Percentiles rank a stretch among this genome's conserved stretches.
These are phyloP conservation scores for Oncorhynchus kisutch DNA, from an alignment of 2,113 vertebrate genomes.

Conservation along the genomic window DNA sequence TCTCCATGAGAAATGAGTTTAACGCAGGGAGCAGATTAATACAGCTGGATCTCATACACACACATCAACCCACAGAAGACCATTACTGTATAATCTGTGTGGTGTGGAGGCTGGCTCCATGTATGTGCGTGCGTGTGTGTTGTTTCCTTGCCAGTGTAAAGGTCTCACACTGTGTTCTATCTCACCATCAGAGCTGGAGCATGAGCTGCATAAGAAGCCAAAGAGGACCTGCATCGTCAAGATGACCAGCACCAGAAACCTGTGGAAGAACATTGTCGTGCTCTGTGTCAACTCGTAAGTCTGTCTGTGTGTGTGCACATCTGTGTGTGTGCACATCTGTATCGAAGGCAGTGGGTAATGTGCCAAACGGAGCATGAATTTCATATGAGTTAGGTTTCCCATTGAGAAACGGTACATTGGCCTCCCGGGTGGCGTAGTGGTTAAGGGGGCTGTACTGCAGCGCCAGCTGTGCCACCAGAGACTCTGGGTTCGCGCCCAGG, in stretches of 20 bases:
- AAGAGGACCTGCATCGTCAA: slow-evolving; percentile 91
- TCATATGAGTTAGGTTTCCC: slow-evolving; percentile 19
- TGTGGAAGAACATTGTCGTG: slow-evolving; percentile 98
- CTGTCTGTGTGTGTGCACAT: slow-evolving; percentile 12
- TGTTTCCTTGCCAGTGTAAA: slow-evolving; percentile 12
- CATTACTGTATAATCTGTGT: no score
- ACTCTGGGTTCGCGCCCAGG: no score
- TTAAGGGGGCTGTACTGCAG: no score
- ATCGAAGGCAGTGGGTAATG: no score
- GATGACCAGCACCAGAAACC: slow-evolving; percentile 92
- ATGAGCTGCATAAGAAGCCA: slow-evolving; percentile 85
- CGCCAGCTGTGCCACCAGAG: no score
- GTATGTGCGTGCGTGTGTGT: background rate
- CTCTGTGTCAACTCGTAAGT: slow-evolving; percentile 99
- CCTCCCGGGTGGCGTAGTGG: background rate
- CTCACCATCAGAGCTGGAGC: slow-evolving; percentile 84
- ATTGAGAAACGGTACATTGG: slow-evolving; percentile 6
- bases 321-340: background rate
- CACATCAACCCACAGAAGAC: no score
- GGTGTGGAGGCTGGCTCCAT: no score
- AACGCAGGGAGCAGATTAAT: no score
- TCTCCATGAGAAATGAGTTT: no score
- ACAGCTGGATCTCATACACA: no score
- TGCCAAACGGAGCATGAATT: slow-evolving; percentile 25
- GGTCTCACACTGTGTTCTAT: slow-evolving; percentile 50